A percentile compares a stretch with the other conserved stretches of the same genome.
phyloP scores from a whole-genome alignment of 2,888 invertebrate genomes.

The Dynastes grantii region DNA sequence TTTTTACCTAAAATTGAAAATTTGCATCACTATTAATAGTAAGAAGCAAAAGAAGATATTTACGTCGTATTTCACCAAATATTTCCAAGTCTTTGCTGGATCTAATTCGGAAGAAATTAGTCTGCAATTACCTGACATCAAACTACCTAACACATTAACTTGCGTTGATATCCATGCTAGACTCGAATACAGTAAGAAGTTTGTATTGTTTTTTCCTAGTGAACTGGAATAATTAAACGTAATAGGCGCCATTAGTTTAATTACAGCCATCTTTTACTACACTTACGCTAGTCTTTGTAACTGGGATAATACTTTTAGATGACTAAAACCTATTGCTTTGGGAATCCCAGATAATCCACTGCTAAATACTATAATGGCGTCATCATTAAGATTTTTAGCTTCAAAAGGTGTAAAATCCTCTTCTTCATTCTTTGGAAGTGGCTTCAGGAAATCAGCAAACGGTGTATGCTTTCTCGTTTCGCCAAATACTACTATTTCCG shows the following conservation, averaged over 20 bases:
- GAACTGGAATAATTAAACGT: background rate
- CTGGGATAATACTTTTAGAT: constrained; percentile 49
- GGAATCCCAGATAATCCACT: constrained; percentile 55
- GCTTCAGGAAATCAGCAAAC: constrained; percentile 48
- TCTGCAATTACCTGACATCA: constrained; percentile 15
- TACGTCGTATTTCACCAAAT: constrained; percentile 36
- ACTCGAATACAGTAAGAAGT: constrained; percentile 6
- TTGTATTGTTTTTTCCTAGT: background rate
- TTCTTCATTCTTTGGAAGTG: constrained; percentile 52
- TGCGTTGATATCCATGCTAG: constrained; percentile 20
- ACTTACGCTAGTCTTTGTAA: constrained; percentile 24
- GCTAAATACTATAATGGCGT: constrained; percentile 52
- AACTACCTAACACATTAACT: background rate
- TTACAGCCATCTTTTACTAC: background rate
- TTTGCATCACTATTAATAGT: background rate
- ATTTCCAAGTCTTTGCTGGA: constrained; percentile 33
- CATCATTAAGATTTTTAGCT: constrained; percentile 37
- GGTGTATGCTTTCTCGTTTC: constrained; percentile 31
- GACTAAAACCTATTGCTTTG: constrained; percentile 58
- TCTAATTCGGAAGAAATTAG: constrained; percentile 25
- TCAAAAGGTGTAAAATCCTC: constrained; percentile 53
- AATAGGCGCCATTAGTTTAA: background rate
- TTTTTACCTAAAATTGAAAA: constrained; percentile 17
- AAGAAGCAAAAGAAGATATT: background rate
- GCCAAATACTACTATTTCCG: constrained; percentile 54